These are phyloP conservation scores for Caranx ignobilis DNA, from an alignment of 2,113 vertebrate species.

Conservation along the genomic window DNA sequence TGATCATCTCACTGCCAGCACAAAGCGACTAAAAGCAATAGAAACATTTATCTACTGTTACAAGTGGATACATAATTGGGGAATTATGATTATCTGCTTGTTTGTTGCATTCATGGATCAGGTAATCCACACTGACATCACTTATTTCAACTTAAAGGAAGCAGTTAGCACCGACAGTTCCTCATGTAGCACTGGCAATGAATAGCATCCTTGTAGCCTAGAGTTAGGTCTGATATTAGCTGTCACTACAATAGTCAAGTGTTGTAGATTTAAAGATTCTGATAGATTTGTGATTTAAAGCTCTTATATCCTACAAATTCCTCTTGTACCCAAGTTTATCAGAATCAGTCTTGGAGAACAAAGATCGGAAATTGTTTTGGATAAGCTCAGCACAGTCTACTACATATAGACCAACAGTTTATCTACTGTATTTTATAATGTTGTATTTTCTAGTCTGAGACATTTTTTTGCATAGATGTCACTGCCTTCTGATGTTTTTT, in stretches of 20 bases:
- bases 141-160: not conserved
- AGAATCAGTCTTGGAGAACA: not conserved
- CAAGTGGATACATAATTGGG: constrained; percentile 18
- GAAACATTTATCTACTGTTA: constrained; percentile 9
- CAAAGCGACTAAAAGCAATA: constrained; percentile 52
- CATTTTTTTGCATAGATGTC: constrained; percentile 46
- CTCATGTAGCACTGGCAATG: not conserved
- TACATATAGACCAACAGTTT: constrained; percentile 6
- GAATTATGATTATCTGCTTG: not conserved
- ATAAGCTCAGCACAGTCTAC: constrained; percentile 26
- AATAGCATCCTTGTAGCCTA: constrained; percentile 2
- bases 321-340: not conserved
- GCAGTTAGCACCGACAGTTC: not conserved
- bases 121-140: not conserved
- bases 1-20: not conserved
- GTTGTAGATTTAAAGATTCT: constrained; percentile 32
- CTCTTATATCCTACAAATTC: not conserved
- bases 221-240: not conserved
- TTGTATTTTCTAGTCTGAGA: constrained; percentile 54
- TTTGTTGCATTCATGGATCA: not conserved
- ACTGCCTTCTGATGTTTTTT: constrained; percentile 48
- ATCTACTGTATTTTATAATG: constrained; percentile 59
- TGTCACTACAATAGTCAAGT: constrained; percentile 11
- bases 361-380: not conserved
- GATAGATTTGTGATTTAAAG: constrained; percentile 54